Evolutionary conservation across 2,797 vertebrate species (phyloP), one percentile per base, ranked within the genome.

Genomic region (Phoxinus dragarum): DNA sequence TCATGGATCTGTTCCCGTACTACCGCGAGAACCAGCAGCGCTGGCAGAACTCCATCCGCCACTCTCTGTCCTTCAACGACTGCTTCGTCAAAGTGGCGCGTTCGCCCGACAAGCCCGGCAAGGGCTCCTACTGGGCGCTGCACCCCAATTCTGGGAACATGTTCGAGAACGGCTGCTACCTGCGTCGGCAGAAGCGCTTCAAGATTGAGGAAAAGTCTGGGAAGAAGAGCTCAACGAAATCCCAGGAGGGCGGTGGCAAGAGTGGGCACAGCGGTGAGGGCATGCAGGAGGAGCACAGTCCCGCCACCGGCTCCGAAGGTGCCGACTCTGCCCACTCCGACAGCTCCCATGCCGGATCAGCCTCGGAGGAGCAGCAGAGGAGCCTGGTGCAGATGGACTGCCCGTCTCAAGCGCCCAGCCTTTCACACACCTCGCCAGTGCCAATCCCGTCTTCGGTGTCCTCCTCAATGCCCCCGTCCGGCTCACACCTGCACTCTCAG

Each of bases 141-240:
- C 97, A 98, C 91, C 97, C 97, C 1, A 96, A 96, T 89, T 97
- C 97, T 0, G 97, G 97, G 66, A 97, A 98, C 94, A 98, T 98
- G 97, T 98, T 98, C 0, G 97, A 98, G 92, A 98, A 98, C 0
- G 97, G 97, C 91, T 98, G 97, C 93, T 98, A 97, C 92, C 94
- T 98, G 89, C 91, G 97, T 31, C 96, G 97, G 59, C 97, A 98
- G 94, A 98, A 97, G 86, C 96, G 97, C 80, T 98, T 98, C 94
- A 98, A 98, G 93, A 94, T 97, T 3, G 96, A 97, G 88, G 97
- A 97, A 49, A 97, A 97, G 89, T 44, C 89, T 9, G 91, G 91
- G 1, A 97, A 97, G 90, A 97, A 96, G 72, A 92, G 66, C 4
- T 76, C 88, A 0, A 36, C 87, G 0, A 95, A 95, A 87, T 56